These are phyloP conservation scores for Heliconius hewitsoni DNA, from an alignment of 1,140 invertebrate species.

Conservation along the genomic window DNA sequence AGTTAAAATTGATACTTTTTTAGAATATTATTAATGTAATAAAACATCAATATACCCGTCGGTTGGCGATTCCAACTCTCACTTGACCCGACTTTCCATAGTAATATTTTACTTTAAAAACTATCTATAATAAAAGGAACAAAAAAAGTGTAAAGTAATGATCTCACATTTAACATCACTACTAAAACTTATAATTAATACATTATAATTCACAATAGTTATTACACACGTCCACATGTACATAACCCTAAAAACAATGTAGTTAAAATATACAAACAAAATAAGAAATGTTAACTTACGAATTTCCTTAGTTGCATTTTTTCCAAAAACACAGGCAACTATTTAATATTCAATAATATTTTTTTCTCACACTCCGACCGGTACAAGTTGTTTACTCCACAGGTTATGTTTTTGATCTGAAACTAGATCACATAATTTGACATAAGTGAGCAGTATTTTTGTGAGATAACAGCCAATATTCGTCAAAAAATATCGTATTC, in stretches of 20 bases:
- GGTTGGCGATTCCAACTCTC: no score
- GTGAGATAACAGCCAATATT: conserved; percentile 61
- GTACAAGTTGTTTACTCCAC: conserved; percentile 58
- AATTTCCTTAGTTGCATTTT: conserved; percentile 58
- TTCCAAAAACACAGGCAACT: conserved; percentile 27
- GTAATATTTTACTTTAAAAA: no score
- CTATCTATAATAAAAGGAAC: not conserved
- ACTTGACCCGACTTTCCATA: no score
- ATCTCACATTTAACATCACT: not conserved
- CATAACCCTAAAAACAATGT: not conserved
- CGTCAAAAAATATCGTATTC: conserved; percentile 64
- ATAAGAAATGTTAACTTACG: conserved; percentile 50
- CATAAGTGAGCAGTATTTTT: conserved; percentile 61
- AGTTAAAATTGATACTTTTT: no score
- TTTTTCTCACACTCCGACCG: conserved; percentile 42
- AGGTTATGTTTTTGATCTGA: conserved; percentile 66
- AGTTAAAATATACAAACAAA: not conserved
- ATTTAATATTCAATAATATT: conserved; percentile 33
- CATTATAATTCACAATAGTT: not conserved
- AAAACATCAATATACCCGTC: no score
- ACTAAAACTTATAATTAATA: not conserved
- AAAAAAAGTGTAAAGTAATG: not conserved
- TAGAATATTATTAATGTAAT: no score
- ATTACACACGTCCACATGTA: not conserved
- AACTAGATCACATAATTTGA: conserved; percentile 68